phyloP scores from a whole-genome alignment of 2,888 invertebrate genomes.

The Bombylius discolor region DNA sequence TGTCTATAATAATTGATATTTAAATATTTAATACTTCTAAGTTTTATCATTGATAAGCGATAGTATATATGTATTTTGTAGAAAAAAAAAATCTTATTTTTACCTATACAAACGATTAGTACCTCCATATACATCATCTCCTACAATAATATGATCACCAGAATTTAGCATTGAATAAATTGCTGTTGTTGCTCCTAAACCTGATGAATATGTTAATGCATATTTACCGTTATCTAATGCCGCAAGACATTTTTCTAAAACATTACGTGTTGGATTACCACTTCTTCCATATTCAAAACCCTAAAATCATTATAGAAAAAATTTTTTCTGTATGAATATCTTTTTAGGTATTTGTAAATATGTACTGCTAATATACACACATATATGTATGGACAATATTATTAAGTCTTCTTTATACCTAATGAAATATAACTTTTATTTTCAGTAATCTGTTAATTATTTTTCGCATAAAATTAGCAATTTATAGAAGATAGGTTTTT shows the following conservation, averaged over 20 bases:
- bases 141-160: slow-evolving; percentile 84
- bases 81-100: slow-evolving; percentile 21
- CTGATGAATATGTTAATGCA: slow-evolving; percentile 75
- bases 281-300: slow-evolving; percentile 86
- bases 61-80: no score
- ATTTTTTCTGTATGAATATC: no score
- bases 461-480: no score
- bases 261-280: slow-evolving; percentile 86
- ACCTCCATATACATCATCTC: slow-evolving; percentile 93
- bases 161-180: slow-evolving; percentile 57
- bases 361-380: no score
- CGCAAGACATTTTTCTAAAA: slow-evolving; percentile 80
- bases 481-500: no score
- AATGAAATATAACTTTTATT: no score
- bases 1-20: slow-evolving; percentile 40
- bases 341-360: no score
- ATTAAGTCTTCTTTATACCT: no score
- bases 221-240: slow-evolving; percentile 79
- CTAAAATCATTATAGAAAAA: slow-evolving; percentile 35
- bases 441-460: no score
- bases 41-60: no score
- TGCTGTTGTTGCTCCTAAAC: slow-evolving; percentile 73
- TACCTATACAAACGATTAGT: slow-evolving; percentile 64
- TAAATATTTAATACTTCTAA: neutral
- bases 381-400: no score